Percentiles rank a stretch among this genome's conserved stretches.
These are phyloP conservation scores for Cheilosia variabilis DNA, from an alignment of 2,888 invertebrate genomes.

Conservation along the genomic window DNA sequence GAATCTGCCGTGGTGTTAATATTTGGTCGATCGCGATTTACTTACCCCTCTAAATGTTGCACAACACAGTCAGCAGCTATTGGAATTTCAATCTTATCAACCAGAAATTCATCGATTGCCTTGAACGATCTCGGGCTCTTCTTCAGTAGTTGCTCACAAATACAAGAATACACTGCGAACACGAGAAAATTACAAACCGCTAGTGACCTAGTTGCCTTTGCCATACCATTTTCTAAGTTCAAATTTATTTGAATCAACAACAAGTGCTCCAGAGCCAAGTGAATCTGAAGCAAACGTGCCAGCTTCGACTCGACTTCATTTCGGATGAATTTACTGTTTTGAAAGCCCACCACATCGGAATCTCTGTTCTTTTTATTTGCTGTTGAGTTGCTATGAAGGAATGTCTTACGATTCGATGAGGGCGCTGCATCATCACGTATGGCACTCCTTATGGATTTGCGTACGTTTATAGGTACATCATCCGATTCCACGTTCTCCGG, in stretches of 20 bases:
- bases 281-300: conserved; percentile 81
- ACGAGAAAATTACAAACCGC: background rate
- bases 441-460: conserved; percentile 82
- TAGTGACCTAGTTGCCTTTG: background rate
- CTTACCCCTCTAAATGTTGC: conserved; percentile 79
- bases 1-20: too few relatives aligned
- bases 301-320: conserved; percentile 78
- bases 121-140: conserved; percentile 78
- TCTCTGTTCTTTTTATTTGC: conserved; percentile 66
- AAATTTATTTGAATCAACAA: conserved; percentile 82
- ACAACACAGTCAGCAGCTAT: conserved; percentile 80
- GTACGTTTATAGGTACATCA: conserved; percentile 77
- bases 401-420: conserved; percentile 79
- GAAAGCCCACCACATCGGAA: conserved; percentile 79
- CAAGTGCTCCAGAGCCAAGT: conserved; percentile 82
- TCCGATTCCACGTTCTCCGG: conserved; percentile 19
- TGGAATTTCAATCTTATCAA: conserved; percentile 80
- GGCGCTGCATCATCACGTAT: conserved; percentile 77
- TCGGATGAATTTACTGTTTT: conserved; percentile 81
- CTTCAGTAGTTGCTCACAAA: conserved; percentile 80
- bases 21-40: background rate
- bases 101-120: conserved; percentile 78
- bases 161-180: conserved; percentile 79
- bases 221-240: conserved; percentile 80
- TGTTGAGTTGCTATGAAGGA: conserved; percentile 79